These are phyloP conservation scores for Sylvilagus bachmani DNA, from an alignment of 2,113 vertebrate genomes.

Conservation along the genomic window DNA sequence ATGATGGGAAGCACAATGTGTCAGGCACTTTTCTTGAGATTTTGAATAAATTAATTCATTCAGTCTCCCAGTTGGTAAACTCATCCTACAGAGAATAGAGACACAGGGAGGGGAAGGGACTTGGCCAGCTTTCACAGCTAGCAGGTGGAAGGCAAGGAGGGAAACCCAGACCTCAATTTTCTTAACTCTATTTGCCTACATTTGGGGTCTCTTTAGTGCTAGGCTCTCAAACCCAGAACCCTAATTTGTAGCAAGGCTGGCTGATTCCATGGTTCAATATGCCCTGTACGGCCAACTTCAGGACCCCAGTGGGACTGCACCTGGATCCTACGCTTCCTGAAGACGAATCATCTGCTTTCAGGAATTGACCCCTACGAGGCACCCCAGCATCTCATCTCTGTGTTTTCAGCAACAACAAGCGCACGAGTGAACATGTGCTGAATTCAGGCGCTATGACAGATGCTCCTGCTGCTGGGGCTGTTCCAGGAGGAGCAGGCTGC, in stretches of 20 bases:
- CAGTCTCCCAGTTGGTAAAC: not conserved
- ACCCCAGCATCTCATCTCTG: accelerated
- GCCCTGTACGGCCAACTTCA: not conserved
- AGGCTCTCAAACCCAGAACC: not conserved
- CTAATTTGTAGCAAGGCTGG: too few relatives aligned
- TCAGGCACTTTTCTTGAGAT: not conserved
- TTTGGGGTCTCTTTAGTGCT: not conserved
- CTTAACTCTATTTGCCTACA: not conserved
- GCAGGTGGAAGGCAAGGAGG: not conserved
- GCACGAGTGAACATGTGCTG: not conserved
- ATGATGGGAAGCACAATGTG: not conserved
- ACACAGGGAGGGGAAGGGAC: too few relatives aligned
- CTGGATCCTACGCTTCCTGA: not conserved
- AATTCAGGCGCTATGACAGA: not conserved
- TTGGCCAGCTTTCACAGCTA: not conserved
- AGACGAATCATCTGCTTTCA: not conserved
- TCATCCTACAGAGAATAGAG: not conserved
- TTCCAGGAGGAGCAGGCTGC: not conserved
- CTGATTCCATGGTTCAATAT: not conserved
- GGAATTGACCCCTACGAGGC: not conserved
- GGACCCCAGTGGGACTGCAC: not conserved
- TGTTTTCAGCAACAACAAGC: not conserved
- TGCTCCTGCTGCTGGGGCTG: not conserved
- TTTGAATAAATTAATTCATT: not conserved
- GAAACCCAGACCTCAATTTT: not conserved